phyloP scores from a whole-genome alignment of 2,888 invertebrate species.

The Steromphala cineraria region DNA sequence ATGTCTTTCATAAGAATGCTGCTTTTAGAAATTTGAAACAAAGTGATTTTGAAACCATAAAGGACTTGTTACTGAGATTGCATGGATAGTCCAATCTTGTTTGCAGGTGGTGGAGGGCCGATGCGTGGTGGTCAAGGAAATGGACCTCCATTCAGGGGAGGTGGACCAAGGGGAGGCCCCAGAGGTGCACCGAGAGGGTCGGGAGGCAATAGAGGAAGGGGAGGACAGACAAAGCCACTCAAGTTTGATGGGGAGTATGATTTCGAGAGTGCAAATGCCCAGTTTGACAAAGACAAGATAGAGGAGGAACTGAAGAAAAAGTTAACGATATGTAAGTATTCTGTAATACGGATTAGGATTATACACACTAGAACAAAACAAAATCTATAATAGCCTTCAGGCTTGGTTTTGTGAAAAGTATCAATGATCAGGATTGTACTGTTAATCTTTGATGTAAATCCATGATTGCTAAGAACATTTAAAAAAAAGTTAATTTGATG shows the following conservation, averaged over 20 bases:
- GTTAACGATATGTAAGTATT: slow-evolving; percentile 59
- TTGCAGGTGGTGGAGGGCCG: slow-evolving; percentile 16
- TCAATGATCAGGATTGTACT: too few species aligned
- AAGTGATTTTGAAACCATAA: too few species aligned
- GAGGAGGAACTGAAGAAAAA: slow-evolving; percentile 83
- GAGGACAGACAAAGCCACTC: slow-evolving; percentile 75
- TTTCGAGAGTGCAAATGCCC: slow-evolving; percentile 98
- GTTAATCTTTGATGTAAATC: too few species aligned
- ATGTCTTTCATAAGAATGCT: too few species aligned
- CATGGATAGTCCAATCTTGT: not conserved
- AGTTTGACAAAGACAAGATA: slow-evolving; percentile 90
- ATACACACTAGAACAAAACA: too few species aligned
- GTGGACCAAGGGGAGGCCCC: slow-evolving; percentile 41
- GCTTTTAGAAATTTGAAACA: too few species aligned
- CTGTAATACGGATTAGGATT: not conserved
- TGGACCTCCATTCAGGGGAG: not conserved
- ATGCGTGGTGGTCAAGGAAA: not conserved
- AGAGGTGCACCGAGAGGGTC: slow-evolving; percentile 47
- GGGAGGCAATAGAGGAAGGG: slow-evolving; percentile 43
- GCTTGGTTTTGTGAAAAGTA: too few species aligned
- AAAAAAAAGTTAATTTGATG: too few species aligned
- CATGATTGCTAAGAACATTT: too few species aligned
- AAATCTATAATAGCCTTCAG: too few species aligned
- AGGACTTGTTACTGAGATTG: too few species aligned
- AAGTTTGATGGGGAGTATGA: slow-evolving; percentile 98